Percentiles rank a stretch among this genome's conserved stretches.
phyloP scores from a whole-genome alignment of 2,113 vertebrate species.

The Semnornis frantzii region DNA sequence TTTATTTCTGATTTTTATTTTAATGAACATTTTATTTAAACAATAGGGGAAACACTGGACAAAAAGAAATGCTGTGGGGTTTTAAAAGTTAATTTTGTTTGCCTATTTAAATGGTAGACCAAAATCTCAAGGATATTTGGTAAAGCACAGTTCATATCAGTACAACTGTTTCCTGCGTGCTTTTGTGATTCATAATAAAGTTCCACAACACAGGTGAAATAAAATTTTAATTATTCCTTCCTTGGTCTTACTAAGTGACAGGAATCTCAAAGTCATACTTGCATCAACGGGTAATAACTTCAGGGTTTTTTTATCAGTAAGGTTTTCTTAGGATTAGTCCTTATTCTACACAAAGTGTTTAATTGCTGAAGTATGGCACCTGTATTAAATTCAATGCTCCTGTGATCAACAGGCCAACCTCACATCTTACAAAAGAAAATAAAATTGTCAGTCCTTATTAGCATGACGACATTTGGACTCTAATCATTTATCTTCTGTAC shows the following conservation, averaged over 20 bases:
- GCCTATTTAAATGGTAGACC: background rate
- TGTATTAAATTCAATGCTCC: background rate
- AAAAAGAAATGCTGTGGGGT: background rate
- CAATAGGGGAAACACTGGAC: background rate
- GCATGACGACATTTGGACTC: background rate
- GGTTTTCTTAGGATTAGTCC: background rate
- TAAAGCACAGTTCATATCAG: background rate
- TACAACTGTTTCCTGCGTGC: background rate
- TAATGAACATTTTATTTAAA: background rate
- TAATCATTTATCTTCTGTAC: background rate
- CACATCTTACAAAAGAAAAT: background rate
- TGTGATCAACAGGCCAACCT: background rate
- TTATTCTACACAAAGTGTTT: background rate
- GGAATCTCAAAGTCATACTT: background rate
- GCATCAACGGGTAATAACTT: background rate
- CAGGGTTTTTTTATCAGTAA: background rate
- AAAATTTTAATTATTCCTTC: background rate
- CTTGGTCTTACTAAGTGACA: background rate
- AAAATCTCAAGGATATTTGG: background rate
- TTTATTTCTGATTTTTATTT: background rate
- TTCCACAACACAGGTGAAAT: background rate
- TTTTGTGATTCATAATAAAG: background rate
- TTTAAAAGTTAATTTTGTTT: background rate
- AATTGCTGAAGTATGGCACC: background rate
- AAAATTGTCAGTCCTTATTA: background rate